Evolutionary conservation across 1,140 invertebrate species (phyloP), one percentile per base, ranked within the genome.

Genomic region (Bombyx mandarina): DNA sequence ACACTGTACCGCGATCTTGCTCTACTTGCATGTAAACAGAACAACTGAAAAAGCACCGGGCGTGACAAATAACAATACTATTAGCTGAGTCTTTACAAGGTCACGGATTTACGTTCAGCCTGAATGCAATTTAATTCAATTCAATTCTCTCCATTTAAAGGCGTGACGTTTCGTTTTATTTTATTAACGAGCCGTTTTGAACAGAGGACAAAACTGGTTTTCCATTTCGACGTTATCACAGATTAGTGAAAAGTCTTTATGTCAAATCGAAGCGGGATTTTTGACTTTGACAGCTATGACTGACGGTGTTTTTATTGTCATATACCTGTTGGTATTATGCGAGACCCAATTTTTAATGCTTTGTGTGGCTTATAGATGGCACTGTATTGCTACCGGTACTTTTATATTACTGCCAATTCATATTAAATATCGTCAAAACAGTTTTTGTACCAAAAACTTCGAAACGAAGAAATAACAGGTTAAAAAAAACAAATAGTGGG

Each of bases 21-120:
- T 58, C 60, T 52, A 53, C 71, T 63, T 66, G 70, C 62, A 73
- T 72, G 77, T 78, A 86, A 86, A 83, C 78, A 83, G 61, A 71
- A 47, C n/a, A 43, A 45, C n/a, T 54, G 53, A 56, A 48, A 47
- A 56, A 79, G 69, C 71, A 77, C 79, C 77, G 76, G 77, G 67
- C 62, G 67, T 79, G 74, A 73, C 61, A 75, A 69, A 75, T 67
- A 59, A 73, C 70, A 73, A 67, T 73, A 72, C 60, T 45, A 67
- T 72, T 70, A 68, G 65, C 57, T 59, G 54, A 63, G 59, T 55
- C 60, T 58, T 60, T 43, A 58, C 74, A 81, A 82, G 73, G 76
- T 74, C 75, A 69, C 60, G 51, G 61, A 71, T 72, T 69, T 58
- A 69, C 69, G 66, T 72, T 71, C 58, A 61, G 64, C 60, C 57